Percentiles rank a stretch among this genome's conserved stretches.
phyloP scores from a whole-genome alignment of 2,113 vertebrate species.

The Brachypteracias leptosomus region DNA sequence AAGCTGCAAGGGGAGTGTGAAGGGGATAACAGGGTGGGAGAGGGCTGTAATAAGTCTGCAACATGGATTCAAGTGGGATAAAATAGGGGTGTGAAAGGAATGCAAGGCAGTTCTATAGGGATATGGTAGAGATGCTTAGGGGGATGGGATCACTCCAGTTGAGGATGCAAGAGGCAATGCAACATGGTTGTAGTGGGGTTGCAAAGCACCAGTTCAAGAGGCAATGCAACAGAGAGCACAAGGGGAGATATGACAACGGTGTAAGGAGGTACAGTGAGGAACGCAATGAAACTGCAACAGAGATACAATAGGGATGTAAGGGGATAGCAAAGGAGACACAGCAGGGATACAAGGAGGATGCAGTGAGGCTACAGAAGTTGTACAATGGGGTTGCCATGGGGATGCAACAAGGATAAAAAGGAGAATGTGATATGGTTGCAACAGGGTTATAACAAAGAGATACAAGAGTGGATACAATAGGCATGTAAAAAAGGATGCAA shows the following conservation, averaged over 20 bases:
- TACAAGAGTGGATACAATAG: not conserved
- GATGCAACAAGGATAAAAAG: not conserved
- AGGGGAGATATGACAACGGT: not conserved
- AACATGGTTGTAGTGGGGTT: not conserved
- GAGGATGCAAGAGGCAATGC: not conserved
- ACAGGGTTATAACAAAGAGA: not conserved
- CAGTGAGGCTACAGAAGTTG: not conserved
- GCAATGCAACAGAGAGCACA: not conserved
- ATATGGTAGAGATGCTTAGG: not conserved
- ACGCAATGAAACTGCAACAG: not conserved
- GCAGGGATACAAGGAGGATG: not conserved
- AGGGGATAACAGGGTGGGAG: not conserved
- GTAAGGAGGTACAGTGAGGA: not conserved
- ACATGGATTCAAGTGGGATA: not conserved
- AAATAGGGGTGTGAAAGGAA: not conserved
- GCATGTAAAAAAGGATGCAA: rapidly evolving
- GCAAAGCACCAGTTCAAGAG: not conserved
- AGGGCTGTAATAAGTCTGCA: not conserved
- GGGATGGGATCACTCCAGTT: not conserved
- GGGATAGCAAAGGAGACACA: not conserved
- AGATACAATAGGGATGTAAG: too few species aligned
- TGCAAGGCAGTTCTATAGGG: not conserved
- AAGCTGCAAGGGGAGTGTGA: not conserved
- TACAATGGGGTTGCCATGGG: conserved; percentile 1
- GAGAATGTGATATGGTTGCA: not conserved